phyloP scores from a whole-genome alignment of 2,888 invertebrate species.

The Galerucella nymphaeae region DNA sequence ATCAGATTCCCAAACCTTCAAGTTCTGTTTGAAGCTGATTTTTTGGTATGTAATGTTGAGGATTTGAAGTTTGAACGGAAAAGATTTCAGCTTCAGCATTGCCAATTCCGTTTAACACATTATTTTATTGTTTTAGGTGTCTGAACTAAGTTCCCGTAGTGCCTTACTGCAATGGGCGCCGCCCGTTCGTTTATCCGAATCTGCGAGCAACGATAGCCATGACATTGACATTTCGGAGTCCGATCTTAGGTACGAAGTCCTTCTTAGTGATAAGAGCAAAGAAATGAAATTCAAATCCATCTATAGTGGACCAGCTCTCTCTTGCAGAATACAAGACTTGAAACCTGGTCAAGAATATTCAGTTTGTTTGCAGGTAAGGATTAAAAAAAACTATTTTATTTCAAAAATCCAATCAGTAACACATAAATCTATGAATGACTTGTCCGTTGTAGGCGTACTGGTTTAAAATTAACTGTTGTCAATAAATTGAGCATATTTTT shows the following conservation, averaged over 20 bases:
- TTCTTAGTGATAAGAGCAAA: conserved; percentile 80
- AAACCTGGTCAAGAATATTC: conserved; percentile 90
- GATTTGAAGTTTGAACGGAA: no score
- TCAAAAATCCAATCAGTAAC: neutral
- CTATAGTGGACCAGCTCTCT: conserved; percentile 80
- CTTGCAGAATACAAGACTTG: conserved; percentile 85
- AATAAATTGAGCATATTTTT: no score
- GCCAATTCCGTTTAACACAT: neutral
- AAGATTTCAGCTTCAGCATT: no score
- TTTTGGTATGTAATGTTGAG: no score
- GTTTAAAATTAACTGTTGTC: no score
- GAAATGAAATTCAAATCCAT: conserved; percentile 88
- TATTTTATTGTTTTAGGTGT: conserved; percentile 71
- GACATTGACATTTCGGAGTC: conserved; percentile 70
- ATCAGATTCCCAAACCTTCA: no score
- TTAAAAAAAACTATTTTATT: neutral
- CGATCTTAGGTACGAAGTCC: conserved; percentile 83
- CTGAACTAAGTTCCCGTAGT: conserved; percentile 84
- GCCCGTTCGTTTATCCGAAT: conserved; percentile 67
- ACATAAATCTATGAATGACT: no score
- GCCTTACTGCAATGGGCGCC: conserved; percentile 88
- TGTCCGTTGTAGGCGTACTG: no score
- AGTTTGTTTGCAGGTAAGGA: conserved; percentile 74
- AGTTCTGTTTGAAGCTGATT: no score
- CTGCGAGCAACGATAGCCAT: conserved; percentile 64